Conservation (phyloP, 1,140 invertebrate genomes). For the Hycleus phaleratus region DNA sequence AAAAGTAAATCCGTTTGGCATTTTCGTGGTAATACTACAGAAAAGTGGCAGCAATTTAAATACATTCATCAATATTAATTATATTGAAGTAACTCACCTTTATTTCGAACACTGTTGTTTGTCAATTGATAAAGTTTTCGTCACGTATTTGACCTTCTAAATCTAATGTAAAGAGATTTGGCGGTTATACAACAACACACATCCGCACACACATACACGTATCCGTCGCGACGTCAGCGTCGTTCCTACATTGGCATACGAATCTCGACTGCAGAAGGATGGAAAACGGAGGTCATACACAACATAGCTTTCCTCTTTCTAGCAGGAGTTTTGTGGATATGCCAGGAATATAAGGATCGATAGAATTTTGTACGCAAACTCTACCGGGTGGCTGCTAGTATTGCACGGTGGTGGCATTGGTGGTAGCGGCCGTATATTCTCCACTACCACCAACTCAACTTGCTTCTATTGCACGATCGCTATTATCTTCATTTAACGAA, state of each 20-base stretch:
- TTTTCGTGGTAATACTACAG: too few species aligned
- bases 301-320: not conserved
- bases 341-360: slow-evolving; percentile 11
- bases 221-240: slow-evolving; percentile 3
- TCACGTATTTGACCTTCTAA: not conserved
- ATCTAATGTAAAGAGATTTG: not conserved
- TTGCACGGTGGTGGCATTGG: not conserved
- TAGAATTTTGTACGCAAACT: slow-evolving; percentile 18
- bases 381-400: slow-evolving; percentile 8
- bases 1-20: too few species aligned
- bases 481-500: too few species aligned
- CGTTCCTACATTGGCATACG: slow-evolving; percentile 1
- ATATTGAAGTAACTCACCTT: too few species aligned
- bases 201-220: slow-evolving; percentile 2
- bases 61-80: too few species aligned
- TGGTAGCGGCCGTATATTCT: too few species aligned
- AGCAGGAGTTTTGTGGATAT: slow-evolving; percentile 11
- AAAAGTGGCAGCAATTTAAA: too few species aligned
- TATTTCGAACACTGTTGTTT: not conserved
- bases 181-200: slow-evolving; percentile 2
- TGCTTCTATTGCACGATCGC: too few species aligned
- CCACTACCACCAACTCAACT: too few species aligned
- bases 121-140: not conserved
- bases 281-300: slow-evolving; percentile 11
- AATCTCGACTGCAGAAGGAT: slow-evolving; percentile 19